Evolutionary conservation across 2,113 vertebrate species (phyloP), one percentile per base, ranked within the genome.

Genomic region (Alectura lathami): DNA sequence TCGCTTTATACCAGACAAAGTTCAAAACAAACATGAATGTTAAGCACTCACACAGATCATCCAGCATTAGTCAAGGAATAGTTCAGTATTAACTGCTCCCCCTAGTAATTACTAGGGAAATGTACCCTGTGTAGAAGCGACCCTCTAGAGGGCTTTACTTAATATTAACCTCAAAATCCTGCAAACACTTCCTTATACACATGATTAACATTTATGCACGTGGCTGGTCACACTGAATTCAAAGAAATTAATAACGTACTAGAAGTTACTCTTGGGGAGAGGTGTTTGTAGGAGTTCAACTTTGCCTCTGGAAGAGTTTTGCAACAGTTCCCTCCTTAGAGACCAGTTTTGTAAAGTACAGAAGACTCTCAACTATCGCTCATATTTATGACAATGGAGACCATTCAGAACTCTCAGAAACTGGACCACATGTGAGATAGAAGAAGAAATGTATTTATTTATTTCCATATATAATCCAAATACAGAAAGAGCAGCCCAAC

Each of bases 231-330:
- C 13, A 68, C 0, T 67, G 56, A 93, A 70, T 30, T 47, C 6
- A 68, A 74, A 90, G 10, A 36, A 85, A 82, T 15, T 6, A 85
- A 62, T 32, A 43, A 22, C 0, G 0, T 43, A 56, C 63, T 63
- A 68, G 32, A 93, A 89, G 24, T 79, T 72, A 56, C 34, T 64
- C 50, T 26, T 57, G 69, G n/a, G 64, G 68, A 93, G 56, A 67
- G 30, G 47, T 21, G 59, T 64, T 32, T n/a, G 36, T 0, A 68
- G 68, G 38, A 77, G 43, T 72, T 94, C 76, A 96, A 68, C 79
- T 93, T 86, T 76, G 57, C 22, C 40, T 79, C 88, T 76, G 34
- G 5, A 96, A 79, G 56, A 62, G 43, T 92, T 93, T 84, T 92
- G 78, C 51, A 94, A 93, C 21, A 53, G 47, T 16, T 73, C 11